phyloP scores from a whole-genome alignment of 2,888 invertebrate species.

The Drosophila nr. fundita region DNA sequence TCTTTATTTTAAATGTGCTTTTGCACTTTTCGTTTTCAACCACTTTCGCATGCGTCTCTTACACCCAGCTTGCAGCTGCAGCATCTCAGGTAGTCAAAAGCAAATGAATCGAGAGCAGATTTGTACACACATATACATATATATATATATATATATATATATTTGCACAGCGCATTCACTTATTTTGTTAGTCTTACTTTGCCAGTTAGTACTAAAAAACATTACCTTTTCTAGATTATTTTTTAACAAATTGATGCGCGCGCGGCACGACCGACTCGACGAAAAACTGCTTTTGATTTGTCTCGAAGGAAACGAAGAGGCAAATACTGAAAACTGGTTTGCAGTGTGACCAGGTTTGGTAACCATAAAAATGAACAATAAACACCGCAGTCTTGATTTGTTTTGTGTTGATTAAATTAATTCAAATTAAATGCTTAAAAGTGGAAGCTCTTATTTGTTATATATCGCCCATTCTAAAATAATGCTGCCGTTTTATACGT shows the following conservation, averaged over 20 bases:
- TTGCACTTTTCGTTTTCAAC: conserved; percentile 46
- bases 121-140: background rate
- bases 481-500: background rate
- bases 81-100: conserved; percentile 36
- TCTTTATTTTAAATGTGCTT: conserved; percentile 32
- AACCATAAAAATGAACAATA: background rate
- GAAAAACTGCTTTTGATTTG: conserved; percentile 33
- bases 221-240: conserved; percentile 41
- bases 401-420: background rate
- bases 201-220: conserved; percentile 7
- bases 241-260: conserved; percentile 21
- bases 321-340: conserved; percentile 11
- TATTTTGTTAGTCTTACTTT: conserved; percentile 23
- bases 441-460: background rate
- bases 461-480: background rate
- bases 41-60: conserved; percentile 38
- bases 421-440: background rate
- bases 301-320: background rate
- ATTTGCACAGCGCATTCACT: conserved; percentile 13
- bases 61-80: conserved; percentile 46
- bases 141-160: background rate
- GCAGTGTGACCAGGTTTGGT: conserved; percentile 30
- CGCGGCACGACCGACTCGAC: conserved; percentile 28
- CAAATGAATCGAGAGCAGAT: conserved; percentile 12
- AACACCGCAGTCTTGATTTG: background rate